Evolutionary conservation across 2,113 vertebrate species (phyloP), one percentile per base, ranked within the genome.

Genomic region (Lucifuga dentata): DNA sequence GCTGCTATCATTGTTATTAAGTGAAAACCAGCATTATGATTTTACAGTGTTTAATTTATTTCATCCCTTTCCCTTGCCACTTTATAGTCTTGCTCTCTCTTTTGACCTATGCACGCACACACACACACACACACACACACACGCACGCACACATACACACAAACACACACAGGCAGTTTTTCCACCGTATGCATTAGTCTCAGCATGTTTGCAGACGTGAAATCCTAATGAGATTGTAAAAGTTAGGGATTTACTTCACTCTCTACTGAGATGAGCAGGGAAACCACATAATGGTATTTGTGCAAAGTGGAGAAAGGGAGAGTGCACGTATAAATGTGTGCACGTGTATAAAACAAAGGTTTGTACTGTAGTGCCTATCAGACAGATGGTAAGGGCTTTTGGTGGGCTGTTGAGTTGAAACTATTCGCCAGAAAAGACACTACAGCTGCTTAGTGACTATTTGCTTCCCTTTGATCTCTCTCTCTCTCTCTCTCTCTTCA

Each of bases 371-470:
- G 32, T 49, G 44, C 32, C 2, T 44, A 36, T 39, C 64, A 78
- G 59, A 44, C 81, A 85, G 85, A 87, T 77, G 76, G 78, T 49
- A 38, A 0, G 32, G 48, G 71, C 8, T 23, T 76, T 56, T 58
- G 33, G 46, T 60, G 39, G 24, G 32, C 56, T 73, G 69, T 35
- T 79, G 55, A 73, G 60, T 73, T 67, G 44, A 67, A 81, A 66
- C 12, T 26, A 44, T 70, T 83, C 56, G 3, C 60, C 76, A 80
- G 45, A 80, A 61, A 64, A 26, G 0, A 23, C 45, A 73, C 55
- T 60, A 48, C 80, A 79, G 79, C 79, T 73, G 64, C 68, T 50
- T 32, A 8, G 5, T 80, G 64, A 85, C 83, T 73, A 83, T 81
- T 64, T 73, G 41, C 58, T 2, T 29, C 26, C 26, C 26, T 63